Evolutionary conservation across 2,888 invertebrate species (phyloP), one percentile per base, ranked within the genome.

Genomic region (Rhamnusium bicolor): DNA sequence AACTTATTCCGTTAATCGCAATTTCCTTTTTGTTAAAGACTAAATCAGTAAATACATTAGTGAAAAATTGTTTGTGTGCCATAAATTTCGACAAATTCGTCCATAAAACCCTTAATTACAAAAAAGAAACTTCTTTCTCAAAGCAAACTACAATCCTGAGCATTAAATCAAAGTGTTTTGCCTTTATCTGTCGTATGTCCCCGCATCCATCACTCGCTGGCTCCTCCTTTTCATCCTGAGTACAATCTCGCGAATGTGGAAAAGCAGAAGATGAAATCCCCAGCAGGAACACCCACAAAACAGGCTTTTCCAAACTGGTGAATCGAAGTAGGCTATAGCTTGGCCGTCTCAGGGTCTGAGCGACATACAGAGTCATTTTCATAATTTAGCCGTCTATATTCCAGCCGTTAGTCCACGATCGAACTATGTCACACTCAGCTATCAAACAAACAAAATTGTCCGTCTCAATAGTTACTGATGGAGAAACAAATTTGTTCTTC

Each of bases 371-470:
- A 69, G 87, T 89, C 88, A 90, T 90, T 90, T 90, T 90, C 90
- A 90, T 90, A 90, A 90, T 90, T 90, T 87, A 88, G 89, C 89
- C 89, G 90, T 90, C 90, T 90, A 90, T 90, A 90, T 90, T 90
- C 90, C 88, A 88, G 85, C 81, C 87, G 88, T 89, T 88, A 82
- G 81, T 86, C 87, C 87, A 86, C 89, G 89, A 90, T 90, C 90
- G 90, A 89, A 90, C 88, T 88, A 88, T 89, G 86, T 86, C 86
- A 86, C 86, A 87, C 82, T 72, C 68, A 73, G 81, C 86, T 85
- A 85, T 85, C 87, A 86, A 85, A 85, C 85, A 40, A 86, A 86
- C 86, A 86, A 85, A 86, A 86, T 86, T 83, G 84, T 82, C 83
- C 49, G 49, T 56, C 69, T 54, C 24, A 24, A 51, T 69, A 47